Evolutionary conservation across 2,888 invertebrate species (phyloP).

Genomic region (Theodoxus fluviatilis): DNA sequence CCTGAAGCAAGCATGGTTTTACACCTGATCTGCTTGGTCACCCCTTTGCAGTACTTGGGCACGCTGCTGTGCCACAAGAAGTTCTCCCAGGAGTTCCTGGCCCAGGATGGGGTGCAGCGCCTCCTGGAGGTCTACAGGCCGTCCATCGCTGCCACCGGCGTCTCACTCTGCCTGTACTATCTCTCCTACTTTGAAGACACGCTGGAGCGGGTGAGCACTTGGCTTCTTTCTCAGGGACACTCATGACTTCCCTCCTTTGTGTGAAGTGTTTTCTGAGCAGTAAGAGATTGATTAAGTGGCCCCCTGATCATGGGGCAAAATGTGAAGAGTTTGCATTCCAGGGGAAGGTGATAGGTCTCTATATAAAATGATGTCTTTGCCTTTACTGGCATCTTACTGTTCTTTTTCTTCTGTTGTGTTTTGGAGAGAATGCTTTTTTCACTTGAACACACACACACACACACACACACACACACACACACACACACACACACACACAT

Average conservation of each 20-base stretch:
- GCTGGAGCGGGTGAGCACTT: slow-evolving; percentile 82
- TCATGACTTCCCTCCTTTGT: neutral
- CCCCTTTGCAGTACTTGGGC: slow-evolving; percentile 77
- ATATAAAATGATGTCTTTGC: too few species aligned
- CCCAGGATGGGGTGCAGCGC: slow-evolving; percentile 83
- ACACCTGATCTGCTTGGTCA: neutral
- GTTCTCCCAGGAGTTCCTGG: slow-evolving; percentile 94
- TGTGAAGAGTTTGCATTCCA: too few species aligned
- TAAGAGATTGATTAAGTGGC: too few species aligned
- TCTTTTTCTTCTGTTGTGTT: neutral
- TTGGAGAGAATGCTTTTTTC: neutral
- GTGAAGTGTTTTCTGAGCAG: too few species aligned
- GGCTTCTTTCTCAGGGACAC: neutral
- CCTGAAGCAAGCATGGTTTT: neutral
- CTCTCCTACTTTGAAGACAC: slow-evolving; percentile 96
- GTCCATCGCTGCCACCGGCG: slow-evolving; percentile 94
- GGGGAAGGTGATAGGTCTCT: too few species aligned
- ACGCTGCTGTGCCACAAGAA: slow-evolving; percentile 96
- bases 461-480: slow-evolving; percentile 11
- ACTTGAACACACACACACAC: neutral
- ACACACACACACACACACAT: neutral
- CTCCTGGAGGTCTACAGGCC: slow-evolving; percentile 90
- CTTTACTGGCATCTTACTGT: neutral
- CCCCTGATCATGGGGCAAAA: too few species aligned
- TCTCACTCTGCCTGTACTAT: slow-evolving; percentile 94